A percentile compares a stretch with the other conserved stretches of the same genome.
phyloP scores from a whole-genome alignment of 2,797 vertebrate species.

The Manis javanica region DNA sequence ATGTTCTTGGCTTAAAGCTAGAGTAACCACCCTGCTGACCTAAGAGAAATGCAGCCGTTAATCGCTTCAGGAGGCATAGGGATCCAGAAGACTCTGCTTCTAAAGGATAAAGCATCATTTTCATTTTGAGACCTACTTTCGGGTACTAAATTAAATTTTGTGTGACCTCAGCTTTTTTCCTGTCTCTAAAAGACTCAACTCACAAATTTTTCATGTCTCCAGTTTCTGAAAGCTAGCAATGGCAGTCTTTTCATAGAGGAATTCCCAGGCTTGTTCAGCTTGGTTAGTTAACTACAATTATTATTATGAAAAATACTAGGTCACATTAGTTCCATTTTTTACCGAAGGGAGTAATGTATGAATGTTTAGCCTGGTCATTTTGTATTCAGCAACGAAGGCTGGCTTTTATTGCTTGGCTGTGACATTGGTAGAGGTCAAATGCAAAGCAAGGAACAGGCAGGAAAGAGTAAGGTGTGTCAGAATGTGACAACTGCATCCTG shows the following conservation, averaged over 20 bases:
- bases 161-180: slow-evolving; percentile 56
- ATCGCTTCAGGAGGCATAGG: slow-evolving; percentile 59
- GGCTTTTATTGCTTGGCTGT: slow-evolving; percentile 58
- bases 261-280: slow-evolving; percentile 42
- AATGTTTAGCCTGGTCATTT: slow-evolving; percentile 65
- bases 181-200: slow-evolving; percentile 42
- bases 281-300: slow-evolving; percentile 69
- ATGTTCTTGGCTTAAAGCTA: slow-evolving; percentile 76
- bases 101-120: slow-evolving; percentile 62
- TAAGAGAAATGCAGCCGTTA: slow-evolving; percentile 66
- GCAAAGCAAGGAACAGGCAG: slow-evolving; percentile 22
- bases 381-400: slow-evolving; percentile 36
- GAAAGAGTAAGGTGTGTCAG: slow-evolving; percentile 23
- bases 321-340: slow-evolving; percentile 43
- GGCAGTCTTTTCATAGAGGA: slow-evolving; percentile 40
- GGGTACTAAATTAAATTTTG: slow-evolving; percentile 71
- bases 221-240: slow-evolving; percentile 54
- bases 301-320: slow-evolving; percentile 65
- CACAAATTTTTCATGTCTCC: slow-evolving; percentile 52
- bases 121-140: slow-evolving; percentile 75
- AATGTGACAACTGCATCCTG: slow-evolving; percentile 9
- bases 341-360: slow-evolving; percentile 42
- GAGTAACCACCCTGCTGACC: slow-evolving; percentile 67
- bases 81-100: slow-evolving; percentile 60
- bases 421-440: slow-evolving; percentile 70